phyloP scores from a whole-genome alignment of 2,113 vertebrate species.

The Callocephalon fimbriatum region DNA sequence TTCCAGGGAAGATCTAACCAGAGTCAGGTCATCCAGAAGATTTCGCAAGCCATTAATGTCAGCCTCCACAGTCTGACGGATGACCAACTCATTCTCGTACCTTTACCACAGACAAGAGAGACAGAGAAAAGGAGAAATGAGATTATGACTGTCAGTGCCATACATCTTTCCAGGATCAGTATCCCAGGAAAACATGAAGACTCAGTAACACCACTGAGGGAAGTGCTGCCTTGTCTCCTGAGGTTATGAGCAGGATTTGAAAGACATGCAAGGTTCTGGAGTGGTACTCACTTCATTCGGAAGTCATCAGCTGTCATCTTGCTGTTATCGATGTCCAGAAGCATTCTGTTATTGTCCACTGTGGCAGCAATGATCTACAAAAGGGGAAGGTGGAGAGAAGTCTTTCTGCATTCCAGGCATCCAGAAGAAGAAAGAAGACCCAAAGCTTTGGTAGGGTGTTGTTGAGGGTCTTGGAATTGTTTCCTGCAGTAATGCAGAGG shows the following conservation, averaged over 20 bases:
- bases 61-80: conserved; percentile 6
- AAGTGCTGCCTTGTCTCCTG: background rate
- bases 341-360: conserved; percentile 63
- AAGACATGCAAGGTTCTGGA: background rate
- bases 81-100: conserved; percentile 64
- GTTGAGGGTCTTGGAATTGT: rapidly evolving
- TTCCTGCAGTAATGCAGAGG: background rate
- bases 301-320: conserved; percentile 77
- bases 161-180: background rate
- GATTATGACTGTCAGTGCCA: background rate
- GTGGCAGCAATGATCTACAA: conserved; percentile 51
- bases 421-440: background rate
- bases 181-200: background rate
- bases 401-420: background rate
- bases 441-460: background rate
- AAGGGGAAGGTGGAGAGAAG: background rate
- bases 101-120: background rate
- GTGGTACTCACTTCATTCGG: conserved; percentile 74
- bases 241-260: background rate
- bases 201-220: background rate
- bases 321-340: conserved; percentile 72
- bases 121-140: background rate
- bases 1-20: background rate
- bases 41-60: conserved; percentile 67
- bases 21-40: conserved; percentile 66